A percentile compares a stretch with the other conserved stretches of the same genome.
Evolutionary conservation across 2,888 invertebrate genomes (phyloP).

Genomic region (Nymphalis polychloros): DNA sequence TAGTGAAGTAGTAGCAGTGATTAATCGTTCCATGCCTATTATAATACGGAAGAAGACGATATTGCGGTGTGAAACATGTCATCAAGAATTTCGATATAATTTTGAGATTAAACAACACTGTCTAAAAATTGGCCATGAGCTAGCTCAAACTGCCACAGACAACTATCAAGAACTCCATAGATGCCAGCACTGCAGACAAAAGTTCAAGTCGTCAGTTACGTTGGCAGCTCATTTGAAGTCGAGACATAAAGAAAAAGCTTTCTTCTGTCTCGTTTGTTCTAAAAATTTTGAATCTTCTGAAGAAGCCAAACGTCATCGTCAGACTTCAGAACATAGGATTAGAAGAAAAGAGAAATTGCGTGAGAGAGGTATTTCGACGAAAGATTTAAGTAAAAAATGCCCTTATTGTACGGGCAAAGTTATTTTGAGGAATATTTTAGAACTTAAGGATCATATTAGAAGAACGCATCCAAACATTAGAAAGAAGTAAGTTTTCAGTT

Average conservation of each 20-base stretch:
- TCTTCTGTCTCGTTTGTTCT: conserved; percentile 86
- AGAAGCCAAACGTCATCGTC: conserved; percentile 85
- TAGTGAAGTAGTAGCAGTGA: conserved; percentile 86
- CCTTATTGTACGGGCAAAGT: conserved; percentile 80
- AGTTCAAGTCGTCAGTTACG: conserved; percentile 83
- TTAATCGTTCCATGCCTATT: conserved; percentile 91
- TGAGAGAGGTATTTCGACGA: conserved; percentile 60
- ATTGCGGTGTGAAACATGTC: conserved; percentile 85
- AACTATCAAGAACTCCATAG: conserved; percentile 84
- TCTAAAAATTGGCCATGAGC: conserved; percentile 73
- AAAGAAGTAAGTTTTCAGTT: conserved; percentile 76
- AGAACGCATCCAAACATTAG: conserved; percentile 83
- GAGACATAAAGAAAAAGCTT: conserved; percentile 82
- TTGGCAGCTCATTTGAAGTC: conserved; percentile 85
- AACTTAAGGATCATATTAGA: conserved; percentile 84
- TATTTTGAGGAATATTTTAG: conserved; percentile 75
- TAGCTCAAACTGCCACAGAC: conserved; percentile 81
- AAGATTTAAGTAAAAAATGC: conserved; percentile 79
- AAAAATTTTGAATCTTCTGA: conserved; percentile 82
- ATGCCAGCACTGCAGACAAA: conserved; percentile 83
- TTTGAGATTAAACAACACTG: conserved; percentile 86
- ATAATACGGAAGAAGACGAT: conserved; percentile 85
- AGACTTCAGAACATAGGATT: conserved; percentile 84
- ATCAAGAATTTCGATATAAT: conserved; percentile 87
- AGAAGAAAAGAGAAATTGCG: conserved; percentile 71